Evolutionary conservation across 2,797 vertebrate genomes (phyloP).

Genomic region (Lerista edwardsae): DNA sequence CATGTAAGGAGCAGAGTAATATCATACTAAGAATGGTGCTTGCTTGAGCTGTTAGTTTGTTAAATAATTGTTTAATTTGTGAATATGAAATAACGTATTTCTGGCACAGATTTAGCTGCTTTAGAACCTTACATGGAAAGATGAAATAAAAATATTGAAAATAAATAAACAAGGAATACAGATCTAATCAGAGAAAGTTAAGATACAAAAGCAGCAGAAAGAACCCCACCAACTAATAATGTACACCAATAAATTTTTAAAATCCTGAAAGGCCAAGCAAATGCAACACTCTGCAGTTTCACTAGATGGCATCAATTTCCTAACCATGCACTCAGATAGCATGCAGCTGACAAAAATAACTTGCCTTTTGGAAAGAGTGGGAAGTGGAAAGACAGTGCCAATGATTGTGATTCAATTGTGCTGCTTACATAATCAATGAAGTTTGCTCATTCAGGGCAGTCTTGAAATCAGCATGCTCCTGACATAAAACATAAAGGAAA

Average conservation of each 20-base stretch:
- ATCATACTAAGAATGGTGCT: background rate
- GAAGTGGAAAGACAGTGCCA: background rate
- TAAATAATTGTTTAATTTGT: background rate
- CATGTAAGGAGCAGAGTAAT: background rate
- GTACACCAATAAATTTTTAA: background rate
- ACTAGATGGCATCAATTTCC: slow-evolving; percentile 3
- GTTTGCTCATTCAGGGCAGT: background rate
- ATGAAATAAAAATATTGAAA: no score
- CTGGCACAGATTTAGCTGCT: no score
- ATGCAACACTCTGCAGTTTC: background rate
- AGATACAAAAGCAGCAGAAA: background rate
- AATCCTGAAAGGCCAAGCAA: background rate
- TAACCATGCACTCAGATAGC: background rate
- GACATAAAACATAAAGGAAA: background rate
- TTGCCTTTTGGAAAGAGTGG: background rate
- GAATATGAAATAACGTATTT: no score
- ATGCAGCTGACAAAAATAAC: background rate
- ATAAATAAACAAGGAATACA: no score
- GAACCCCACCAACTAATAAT: background rate
- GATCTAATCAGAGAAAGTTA: background rate
- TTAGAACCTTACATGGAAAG: no score
- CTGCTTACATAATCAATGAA: background rate
- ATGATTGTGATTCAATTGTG: background rate
- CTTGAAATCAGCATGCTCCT: background rate
- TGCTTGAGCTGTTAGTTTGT: background rate